Base-by-base conservation (phyloP, 2,113 vertebrate species). In the Nannobrachium achirus region DNA sequence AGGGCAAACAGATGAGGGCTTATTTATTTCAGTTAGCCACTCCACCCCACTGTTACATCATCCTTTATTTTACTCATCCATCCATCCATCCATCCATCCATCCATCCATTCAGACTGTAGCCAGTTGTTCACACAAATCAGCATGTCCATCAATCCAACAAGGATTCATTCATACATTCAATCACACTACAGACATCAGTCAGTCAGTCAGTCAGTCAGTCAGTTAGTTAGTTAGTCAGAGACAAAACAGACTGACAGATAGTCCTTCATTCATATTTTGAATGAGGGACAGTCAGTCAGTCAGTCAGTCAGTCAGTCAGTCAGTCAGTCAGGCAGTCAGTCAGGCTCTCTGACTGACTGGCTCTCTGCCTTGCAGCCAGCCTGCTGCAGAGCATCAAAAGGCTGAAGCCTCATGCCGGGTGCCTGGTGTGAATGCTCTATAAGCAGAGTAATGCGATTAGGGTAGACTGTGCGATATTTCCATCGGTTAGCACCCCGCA, bases 371-470 rank as follows among this genome's bases (percentile, higher is more conserved):
- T 76, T 79, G 46, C 57, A 71, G 60, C 68, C 72, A 66, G 53
- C 7, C 46, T n/a, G n/a, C 46, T 75, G 73, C 53, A 46, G 46
- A 71, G 66, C 70, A 79, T 78, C 73, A 79, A 82, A 81, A 78
- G 69, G 74, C 72, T 67, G 56, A 42, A 77, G 69, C 70, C 50
- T 63, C 67, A 75, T 76, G 74, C 75, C 69, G 69, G 58, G 60
- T 57, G 71, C 66, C 66, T 48, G 20, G 57, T 85, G 76, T 72
- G 77, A 80, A 76, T 76, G 66, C 73, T 77, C 74, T 72, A 65
- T 82, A 70, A 86, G 76, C 73, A 85, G 79, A 69, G 81, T 91
- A 91, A 92, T 90, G 79, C 62, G 80, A 88, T 92, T 88, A 86
- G 74, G 79, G 79, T 75, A 78, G 73, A 80, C 86, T 81, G 81